Evolutionary conservation across 2,888 invertebrate genomes (phyloP).

Genomic region (Drosophila suboccidentalis): DNA sequence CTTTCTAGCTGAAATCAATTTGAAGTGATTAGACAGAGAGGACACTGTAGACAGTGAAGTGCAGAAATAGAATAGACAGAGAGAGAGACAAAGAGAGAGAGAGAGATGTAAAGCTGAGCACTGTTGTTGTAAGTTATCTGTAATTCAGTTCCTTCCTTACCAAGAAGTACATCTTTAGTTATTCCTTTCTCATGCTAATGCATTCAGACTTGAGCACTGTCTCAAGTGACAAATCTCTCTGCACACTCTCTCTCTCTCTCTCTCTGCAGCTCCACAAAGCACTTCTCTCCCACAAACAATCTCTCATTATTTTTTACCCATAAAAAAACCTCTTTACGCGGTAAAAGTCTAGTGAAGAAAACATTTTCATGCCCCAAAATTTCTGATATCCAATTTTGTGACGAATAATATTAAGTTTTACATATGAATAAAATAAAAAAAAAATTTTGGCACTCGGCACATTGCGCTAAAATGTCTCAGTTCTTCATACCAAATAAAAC

Average conservation of each 20-base stretch:
- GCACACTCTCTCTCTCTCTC: constrained; percentile 6
- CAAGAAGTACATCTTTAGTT: constrained; percentile 5
- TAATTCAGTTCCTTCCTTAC: background rate
- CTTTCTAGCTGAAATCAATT: too few species aligned
- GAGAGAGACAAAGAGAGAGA: background rate
- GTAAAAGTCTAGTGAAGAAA: too few species aligned
- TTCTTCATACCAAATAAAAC: too few species aligned
- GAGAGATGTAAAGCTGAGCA: background rate
- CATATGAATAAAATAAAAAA: too few species aligned
- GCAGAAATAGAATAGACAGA: background rate
- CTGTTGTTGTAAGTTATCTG: constrained; percentile 4
- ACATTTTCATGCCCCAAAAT: too few species aligned
- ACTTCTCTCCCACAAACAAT: background rate
- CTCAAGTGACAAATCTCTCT: constrained; percentile 23
- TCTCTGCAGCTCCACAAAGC: background rate
- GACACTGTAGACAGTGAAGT: background rate
- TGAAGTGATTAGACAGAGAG: too few species aligned
- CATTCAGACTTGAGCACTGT: constrained; percentile 12
- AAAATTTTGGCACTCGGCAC: too few species aligned
- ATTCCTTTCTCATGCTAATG: constrained; percentile 25
- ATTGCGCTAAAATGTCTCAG: too few species aligned
- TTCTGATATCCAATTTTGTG: too few species aligned
- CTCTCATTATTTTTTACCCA: too few species aligned
- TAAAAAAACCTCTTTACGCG: too few species aligned
- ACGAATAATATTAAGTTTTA: too few species aligned